Conservation (phyloP, 2,888 invertebrate species). For the Eudemis profundana region DNA sequence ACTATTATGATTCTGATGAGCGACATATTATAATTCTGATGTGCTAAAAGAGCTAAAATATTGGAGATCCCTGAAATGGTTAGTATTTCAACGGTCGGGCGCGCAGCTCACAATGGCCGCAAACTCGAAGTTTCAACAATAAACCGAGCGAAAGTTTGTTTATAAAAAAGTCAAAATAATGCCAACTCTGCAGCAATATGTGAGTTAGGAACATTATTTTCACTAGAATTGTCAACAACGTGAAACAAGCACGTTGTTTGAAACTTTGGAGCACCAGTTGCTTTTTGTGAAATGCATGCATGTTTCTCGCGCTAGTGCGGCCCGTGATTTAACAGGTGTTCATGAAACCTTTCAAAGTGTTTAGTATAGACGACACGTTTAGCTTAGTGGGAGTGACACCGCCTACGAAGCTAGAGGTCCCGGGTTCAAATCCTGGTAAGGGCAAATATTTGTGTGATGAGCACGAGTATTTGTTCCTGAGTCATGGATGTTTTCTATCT, state of each 20-base stretch:
- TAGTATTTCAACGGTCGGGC: constrained; percentile 20
- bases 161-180: constrained; percentile 50
- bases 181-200: constrained; percentile 41
- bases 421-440: too few relatives aligned
- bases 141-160: constrained; percentile 55
- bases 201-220: constrained; percentile 43
- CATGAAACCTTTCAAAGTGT: too few relatives aligned
- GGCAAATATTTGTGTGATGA: too few relatives aligned
- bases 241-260: constrained; percentile 40
- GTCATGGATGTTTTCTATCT: too few relatives aligned
- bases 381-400: too few relatives aligned
- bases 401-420: too few relatives aligned
- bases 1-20: too few relatives aligned
- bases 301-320: neutral
- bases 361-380: too few relatives aligned
- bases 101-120: constrained; percentile 31
- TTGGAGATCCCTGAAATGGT: constrained; percentile 1
- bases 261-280: constrained; percentile 21
- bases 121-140: constrained; percentile 53
- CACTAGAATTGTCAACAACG: constrained; percentile 35
- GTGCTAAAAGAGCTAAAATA: too few relatives aligned
- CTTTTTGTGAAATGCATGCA: constrained; percentile 11
- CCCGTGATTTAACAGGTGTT: too few relatives aligned
- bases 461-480: too few relatives aligned
- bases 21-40: too few relatives aligned